Conservation (phyloP, 2,797 vertebrate genomes). For the Onychomys arenicola region DNA sequence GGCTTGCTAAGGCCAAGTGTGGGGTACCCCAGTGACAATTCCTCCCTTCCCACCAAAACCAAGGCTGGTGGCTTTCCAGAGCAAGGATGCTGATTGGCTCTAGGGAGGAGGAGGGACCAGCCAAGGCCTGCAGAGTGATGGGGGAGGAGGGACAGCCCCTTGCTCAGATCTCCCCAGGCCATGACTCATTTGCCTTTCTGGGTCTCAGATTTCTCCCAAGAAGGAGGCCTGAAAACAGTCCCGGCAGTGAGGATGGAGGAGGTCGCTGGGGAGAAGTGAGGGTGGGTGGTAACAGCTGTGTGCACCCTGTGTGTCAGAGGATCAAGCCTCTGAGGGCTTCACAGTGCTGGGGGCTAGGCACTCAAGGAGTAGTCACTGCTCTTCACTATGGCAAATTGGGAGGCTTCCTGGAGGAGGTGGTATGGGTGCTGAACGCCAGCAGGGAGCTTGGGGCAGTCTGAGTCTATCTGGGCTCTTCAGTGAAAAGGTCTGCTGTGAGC, state of each 20-base stretch:
- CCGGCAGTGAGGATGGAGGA: not conserved
- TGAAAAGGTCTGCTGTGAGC: not conserved
- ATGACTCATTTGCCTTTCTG: not conserved
- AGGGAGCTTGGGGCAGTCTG: not conserved
- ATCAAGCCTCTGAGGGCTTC: not conserved
- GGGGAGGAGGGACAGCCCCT: not conserved
- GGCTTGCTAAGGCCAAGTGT: not conserved
- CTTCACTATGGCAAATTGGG: not conserved
- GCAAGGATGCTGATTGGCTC: not conserved
- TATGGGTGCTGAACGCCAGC: too few species aligned
- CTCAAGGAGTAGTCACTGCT: not conserved
- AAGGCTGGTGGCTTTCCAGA: not conserved
- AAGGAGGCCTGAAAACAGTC: not conserved
- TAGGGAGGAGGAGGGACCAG: not conserved
- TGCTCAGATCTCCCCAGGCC: not conserved
- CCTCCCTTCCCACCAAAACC: not conserved
- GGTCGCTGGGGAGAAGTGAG: not conserved
- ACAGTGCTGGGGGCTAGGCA: not conserved
- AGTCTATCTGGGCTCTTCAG: not conserved
- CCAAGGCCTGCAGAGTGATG: not conserved
- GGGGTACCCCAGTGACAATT: not conserved
- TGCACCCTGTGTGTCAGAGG: not conserved
- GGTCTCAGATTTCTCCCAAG: not conserved
- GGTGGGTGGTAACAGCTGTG: not conserved
- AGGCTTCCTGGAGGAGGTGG: not conserved